A percentile compares a stretch with the other conserved stretches of the same genome.
These are phyloP conservation scores for Cyclura pinguis DNA, from an alignment of 2,797 vertebrate species.

Conservation along the genomic window DNA sequence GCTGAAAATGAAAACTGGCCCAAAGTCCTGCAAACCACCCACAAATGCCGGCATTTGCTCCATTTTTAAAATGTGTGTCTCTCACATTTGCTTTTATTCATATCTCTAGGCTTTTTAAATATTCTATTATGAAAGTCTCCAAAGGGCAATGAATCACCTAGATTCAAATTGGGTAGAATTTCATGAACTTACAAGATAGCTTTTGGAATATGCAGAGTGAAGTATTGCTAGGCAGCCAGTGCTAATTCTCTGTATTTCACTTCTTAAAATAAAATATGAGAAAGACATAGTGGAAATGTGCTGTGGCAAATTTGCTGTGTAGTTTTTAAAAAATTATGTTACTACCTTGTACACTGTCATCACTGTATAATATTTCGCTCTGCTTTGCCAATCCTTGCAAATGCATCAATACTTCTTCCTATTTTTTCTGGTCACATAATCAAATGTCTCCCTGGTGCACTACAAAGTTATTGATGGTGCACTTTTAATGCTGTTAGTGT, in stretches of 20 bases:
- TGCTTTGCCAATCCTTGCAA: conserved; percentile 60
- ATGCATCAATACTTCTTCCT: conserved; percentile 43
- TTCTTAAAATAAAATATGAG: conserved; percentile 46
- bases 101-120: conserved; percentile 43
- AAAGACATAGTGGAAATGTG: conserved; percentile 36
- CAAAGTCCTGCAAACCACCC: too few species aligned
- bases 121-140: conserved; percentile 63
- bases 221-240: conserved; percentile 41
- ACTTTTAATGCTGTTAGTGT: conserved; percentile 60
- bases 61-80: conserved; percentile 5
- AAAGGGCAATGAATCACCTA: conserved; percentile 64
- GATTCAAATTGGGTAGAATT: conserved; percentile 63
- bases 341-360: conserved; percentile 52
- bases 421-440: conserved; percentile 57
- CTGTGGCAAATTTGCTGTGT: neutral
- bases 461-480: conserved; percentile 59
- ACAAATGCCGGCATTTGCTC: neutral
- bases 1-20: too few species aligned
- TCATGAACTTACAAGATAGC: conserved; percentile 52
- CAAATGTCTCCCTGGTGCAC: conserved; percentile 64
- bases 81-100: conserved; percentile 41
- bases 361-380: conserved; percentile 60
- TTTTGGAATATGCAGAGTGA: conserved; percentile 50
- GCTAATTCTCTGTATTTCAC: conserved; percentile 9
- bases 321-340: conserved; percentile 52